Base-by-base conservation (phyloP, 2,888 invertebrate genomes). In the Hecatera dysodea region DNA sequence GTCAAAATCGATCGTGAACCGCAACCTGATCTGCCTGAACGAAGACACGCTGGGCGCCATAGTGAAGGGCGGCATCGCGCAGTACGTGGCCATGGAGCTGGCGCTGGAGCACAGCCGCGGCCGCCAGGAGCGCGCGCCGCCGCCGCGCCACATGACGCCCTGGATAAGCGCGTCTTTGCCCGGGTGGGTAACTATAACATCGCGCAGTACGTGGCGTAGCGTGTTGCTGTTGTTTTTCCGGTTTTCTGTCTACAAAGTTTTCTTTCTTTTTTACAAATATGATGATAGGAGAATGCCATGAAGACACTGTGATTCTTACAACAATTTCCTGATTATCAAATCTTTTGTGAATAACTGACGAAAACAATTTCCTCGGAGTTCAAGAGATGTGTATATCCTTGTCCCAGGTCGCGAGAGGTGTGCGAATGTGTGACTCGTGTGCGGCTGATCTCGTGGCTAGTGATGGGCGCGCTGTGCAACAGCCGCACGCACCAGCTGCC, bases 1-100 rank as follows among this genome's bases (percentile, higher is more conserved):
- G 0, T 95, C 95, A n/a, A 95, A 95, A 67, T 95, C 95, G 0
- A 94, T 96, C 56, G 95, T 95, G 95, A 92, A 97, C 96, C 89
- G 95, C 33, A 95, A 95, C 82, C 85, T 95, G 39, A 94, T 96
- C 71, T 98, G 98, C 70, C 94, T 99, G 73, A 98, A 99, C 91
- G 99, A 99, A 92, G 99, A 99, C 92, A 99, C 99, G 0, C 95
- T 99, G 36, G 99, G 99, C 1, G 99, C 99, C 1, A 98, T 99
- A 62, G 97, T 99, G 66, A 99, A 99, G 94, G 99, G 99, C 53
- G 99, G 99, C 33, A 97, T 99, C 57, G 99, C 99, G 0, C 98
- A 98, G 92, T 98, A 98, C 92, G 97, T 99, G 65, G 99, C 99
- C 1, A 95, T 99, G 90, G 99, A 99, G 96, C 98, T 99, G 90